These are phyloP conservation scores for Micromys minutus DNA, from an alignment of 2,113 vertebrate species.

Conservation along the genomic window DNA sequence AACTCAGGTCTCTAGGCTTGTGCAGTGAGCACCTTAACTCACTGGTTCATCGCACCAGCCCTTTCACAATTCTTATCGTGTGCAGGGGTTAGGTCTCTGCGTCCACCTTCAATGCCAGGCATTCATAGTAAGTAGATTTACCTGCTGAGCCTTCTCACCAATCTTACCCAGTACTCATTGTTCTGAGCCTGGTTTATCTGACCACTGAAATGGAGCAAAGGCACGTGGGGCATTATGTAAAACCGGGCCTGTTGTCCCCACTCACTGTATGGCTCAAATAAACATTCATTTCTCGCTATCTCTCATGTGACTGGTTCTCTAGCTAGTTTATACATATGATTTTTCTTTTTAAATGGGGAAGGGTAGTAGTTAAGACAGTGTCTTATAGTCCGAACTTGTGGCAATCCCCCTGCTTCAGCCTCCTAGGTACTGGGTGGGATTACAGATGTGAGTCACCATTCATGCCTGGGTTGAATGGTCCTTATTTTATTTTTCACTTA, in stretches of 20 bases:
- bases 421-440: too few species aligned
- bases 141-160: background rate
- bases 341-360: background rate
- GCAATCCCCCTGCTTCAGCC: background rate
- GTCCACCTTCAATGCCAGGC: background rate
- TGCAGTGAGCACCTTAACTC: background rate
- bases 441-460: background rate
- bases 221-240: background rate
- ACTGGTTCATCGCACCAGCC: background rate
- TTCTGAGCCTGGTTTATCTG: background rate
- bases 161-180: too few species aligned
- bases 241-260: background rate
- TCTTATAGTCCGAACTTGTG: background rate
- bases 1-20: background rate
- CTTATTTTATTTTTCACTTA: too few species aligned
- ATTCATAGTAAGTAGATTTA: background rate
- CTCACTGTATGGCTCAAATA: background rate
- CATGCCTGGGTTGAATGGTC: background rate
- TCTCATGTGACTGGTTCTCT: background rate
- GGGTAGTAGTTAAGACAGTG: background rate
- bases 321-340: background rate
- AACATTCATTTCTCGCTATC: background rate
- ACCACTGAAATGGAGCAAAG: background rate
- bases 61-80: background rate
- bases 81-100: background rate